These are phyloP conservation scores for Temnothorax curvispinosus DNA, from an alignment of 1,140 invertebrate species.

Conservation along the genomic window DNA sequence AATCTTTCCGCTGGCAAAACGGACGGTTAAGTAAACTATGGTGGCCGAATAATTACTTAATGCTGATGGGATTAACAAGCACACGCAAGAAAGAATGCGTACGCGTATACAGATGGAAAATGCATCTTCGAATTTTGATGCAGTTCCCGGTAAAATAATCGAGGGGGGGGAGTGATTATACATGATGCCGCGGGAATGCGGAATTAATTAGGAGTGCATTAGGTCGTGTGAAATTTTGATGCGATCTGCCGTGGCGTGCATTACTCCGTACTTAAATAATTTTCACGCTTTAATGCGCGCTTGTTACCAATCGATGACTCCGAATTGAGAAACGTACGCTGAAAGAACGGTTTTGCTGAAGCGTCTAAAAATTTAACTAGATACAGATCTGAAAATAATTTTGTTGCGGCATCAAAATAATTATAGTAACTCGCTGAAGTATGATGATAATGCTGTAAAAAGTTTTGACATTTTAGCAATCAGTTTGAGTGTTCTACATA, in stretches of 20 bases:
- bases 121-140: not conserved
- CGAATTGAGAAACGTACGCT: not conserved
- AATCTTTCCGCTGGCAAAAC: slow-evolving; percentile 46
- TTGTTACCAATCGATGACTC: not conserved
- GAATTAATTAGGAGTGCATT: slow-evolving; percentile 44
- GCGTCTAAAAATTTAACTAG: no score
- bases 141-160: not conserved
- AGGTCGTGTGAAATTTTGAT: slow-evolving; percentile 37
- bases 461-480: no score
- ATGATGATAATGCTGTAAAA: no score
- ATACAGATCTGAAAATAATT: no score
- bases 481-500: no score
- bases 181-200: not conserved
- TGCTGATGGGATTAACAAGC: not conserved
- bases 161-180: not conserved
- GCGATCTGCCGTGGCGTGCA: not conserved
- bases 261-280: slow-evolving; percentile 35
- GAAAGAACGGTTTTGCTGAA: no score
- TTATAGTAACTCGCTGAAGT: no score
- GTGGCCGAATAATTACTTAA: slow-evolving; percentile 61
- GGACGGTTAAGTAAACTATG: slow-evolving; percentile 58
- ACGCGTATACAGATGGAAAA: not conserved
- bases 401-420: no score
- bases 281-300: not conserved
- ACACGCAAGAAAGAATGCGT: not conserved